phyloP scores from a whole-genome alignment of 2,113 vertebrate genomes.

The Trematocara zebra region DNA sequence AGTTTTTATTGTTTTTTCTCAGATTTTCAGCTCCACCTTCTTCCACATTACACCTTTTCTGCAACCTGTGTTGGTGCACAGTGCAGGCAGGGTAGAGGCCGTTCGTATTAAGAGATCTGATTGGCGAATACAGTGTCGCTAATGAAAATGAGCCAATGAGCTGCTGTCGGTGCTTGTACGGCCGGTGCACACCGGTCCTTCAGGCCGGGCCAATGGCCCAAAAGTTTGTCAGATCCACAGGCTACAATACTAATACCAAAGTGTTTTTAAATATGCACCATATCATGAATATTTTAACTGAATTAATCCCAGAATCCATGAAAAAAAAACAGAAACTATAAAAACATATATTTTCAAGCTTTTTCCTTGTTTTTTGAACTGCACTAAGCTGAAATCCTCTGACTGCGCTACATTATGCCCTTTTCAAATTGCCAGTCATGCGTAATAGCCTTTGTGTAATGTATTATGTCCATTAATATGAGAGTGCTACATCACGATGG shows the following conservation, averaged over 20 bases:
- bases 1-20: background rate
- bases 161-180: background rate
- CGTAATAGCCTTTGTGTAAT: background rate
- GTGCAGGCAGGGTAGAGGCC: background rate
- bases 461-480: background rate
- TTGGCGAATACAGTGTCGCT: background rate
- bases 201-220: accelerated
- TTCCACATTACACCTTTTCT: background rate
- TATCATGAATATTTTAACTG: background rate
- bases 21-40: background rate
- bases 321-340: background rate
- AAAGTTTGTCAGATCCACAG: background rate
- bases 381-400: background rate
- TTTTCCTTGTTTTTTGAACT: background rate
- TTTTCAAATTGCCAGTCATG: background rate
- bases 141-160: background rate
- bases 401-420: background rate
- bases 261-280: background rate
- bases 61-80: background rate
- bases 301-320: background rate
- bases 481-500: background rate
- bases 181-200: accelerated
- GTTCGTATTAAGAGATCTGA: background rate
- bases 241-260: background rate
- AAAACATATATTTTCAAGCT: background rate